Conservation (phyloP, 2,888 invertebrate species). For the Opisthograptis luteolata region DNA sequence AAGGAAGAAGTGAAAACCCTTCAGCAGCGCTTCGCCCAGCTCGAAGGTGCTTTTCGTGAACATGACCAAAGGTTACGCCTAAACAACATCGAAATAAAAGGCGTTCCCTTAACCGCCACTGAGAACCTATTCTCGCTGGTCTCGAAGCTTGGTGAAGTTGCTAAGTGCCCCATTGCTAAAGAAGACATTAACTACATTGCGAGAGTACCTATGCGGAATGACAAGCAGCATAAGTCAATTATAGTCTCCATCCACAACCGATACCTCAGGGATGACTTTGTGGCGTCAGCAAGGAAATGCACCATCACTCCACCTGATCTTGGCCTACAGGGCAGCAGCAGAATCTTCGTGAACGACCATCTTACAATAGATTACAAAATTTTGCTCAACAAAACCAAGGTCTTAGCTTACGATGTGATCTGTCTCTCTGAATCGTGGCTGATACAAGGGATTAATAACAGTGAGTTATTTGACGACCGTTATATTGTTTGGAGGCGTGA, state of each 20-base stretch:
- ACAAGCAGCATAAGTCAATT: constrained; percentile 18
- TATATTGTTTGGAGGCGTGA: too few species aligned
- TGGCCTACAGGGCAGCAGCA: constrained; percentile 21
- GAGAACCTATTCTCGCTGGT: constrained; percentile 22
- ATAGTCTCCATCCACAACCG: constrained; percentile 28
- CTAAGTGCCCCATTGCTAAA: constrained; percentile 15
- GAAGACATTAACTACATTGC: constrained; percentile 27
- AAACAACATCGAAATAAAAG: constrained; percentile 6
- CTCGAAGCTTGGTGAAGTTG: constrained; percentile 9
- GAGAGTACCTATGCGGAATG: constrained; percentile 20
- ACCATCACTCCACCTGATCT: constrained; percentile 14
- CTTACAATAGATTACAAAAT: constrained; percentile 34
- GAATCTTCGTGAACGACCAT: constrained; percentile 34
- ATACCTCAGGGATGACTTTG: constrained; percentile 35
- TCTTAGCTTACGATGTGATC: constrained; percentile 3
- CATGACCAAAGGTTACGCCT: constrained; percentile 12
- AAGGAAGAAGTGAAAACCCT: not conserved
- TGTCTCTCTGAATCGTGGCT: not conserved
- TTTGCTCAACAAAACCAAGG: constrained; percentile 33
- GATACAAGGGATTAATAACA: not conserved
- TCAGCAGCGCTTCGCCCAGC: not conserved
- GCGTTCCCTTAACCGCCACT: constrained; percentile 9
- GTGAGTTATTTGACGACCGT: not conserved
- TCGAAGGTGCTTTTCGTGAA: not conserved
- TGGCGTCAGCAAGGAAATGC: constrained; percentile 23